Evolutionary conservation across 2,888 invertebrate species (phyloP).

Genomic region (Amblyteles armatorius): DNA sequence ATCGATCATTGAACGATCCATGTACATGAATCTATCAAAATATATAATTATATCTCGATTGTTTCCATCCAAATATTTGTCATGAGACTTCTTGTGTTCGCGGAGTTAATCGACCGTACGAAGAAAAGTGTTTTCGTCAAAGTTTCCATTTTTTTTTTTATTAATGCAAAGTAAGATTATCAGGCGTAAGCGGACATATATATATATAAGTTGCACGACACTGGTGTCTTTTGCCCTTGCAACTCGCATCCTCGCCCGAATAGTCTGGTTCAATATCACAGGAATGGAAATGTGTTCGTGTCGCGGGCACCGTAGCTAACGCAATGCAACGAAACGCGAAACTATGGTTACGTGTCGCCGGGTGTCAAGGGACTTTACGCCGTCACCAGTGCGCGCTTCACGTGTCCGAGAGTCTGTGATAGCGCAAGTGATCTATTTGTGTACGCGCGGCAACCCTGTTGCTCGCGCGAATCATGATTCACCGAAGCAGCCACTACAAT

Average conservation of each 20-base stretch:
- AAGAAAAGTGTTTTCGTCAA: neutral
- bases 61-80: conserved; percentile 26
- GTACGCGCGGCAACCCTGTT: conserved; percentile 17
- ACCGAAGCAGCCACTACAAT: neutral
- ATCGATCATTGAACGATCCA: neutral
- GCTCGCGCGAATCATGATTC: conserved; percentile 13
- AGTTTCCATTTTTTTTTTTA: neutral
- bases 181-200: neutral
- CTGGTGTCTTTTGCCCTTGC: neutral
- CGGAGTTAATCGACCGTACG: conserved; percentile 8
- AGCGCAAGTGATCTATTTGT: conserved; percentile 42
- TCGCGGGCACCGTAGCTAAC: neutral
- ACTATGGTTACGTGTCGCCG: conserved; percentile 31
- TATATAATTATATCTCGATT: conserved; percentile 31
- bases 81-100: neutral
- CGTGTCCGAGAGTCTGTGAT: conserved; percentile 33
- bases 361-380: conserved; percentile 21
- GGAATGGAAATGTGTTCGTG: conserved; percentile 13
- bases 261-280: neutral
- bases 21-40: neutral
- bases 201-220: neutral
- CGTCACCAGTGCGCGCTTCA: neutral
- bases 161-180: neutral
- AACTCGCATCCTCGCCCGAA: neutral
- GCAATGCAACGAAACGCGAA: conserved; percentile 36